Base-by-base conservation (phyloP, 2,888 invertebrate species). In the Zootermopsis nevadensis region DNA sequence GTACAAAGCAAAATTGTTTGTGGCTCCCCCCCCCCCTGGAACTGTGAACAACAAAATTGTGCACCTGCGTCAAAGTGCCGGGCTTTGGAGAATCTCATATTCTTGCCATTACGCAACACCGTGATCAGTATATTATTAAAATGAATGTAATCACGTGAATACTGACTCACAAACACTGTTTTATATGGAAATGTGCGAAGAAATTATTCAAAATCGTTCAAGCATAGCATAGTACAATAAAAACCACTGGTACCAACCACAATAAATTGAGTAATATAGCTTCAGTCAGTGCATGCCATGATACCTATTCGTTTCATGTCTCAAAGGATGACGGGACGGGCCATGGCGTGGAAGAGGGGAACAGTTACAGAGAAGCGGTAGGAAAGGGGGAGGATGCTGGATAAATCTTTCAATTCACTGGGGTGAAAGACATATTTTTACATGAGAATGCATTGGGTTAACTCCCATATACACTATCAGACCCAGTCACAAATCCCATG, bases 321-420 rank as follows among this genome's bases (percentile, higher is more conserved):
- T n/a, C 60, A 27, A 60, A n/a, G 27, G 60, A 27, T 4, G 60
- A 60, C 4, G 60, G 27, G 48, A 19, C 19, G 48, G 19, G 48
- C 48, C 48, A 48, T 15, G 48, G 48, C 19, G 6, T 60, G 60
- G n/a, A 27, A 60, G 6, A 12, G 27, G 4, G 60, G 60, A 12
- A 27, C n/a, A 3, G 60, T 60, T 60, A 27, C 6, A 27, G n/a
- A 15, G 8, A 60, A 35, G 35, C 35, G 72, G 72, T 30, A 42
- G 42, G 76, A 55, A 55, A 27, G 12, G 53, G 53, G 55, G 31
- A 55, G 55, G 77, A 27, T 35, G 19, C 27, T 55, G 79, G 79
- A 60, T 79, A 79, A 79, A 79, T 79, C 79, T 79, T 79, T 79
- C 79, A 79, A 79, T 79, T 79, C 79, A 79, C 79, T 79, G 79